Evolutionary conservation across 2,888 invertebrate species (phyloP).

Genomic region (Trilocha varians): DNA sequence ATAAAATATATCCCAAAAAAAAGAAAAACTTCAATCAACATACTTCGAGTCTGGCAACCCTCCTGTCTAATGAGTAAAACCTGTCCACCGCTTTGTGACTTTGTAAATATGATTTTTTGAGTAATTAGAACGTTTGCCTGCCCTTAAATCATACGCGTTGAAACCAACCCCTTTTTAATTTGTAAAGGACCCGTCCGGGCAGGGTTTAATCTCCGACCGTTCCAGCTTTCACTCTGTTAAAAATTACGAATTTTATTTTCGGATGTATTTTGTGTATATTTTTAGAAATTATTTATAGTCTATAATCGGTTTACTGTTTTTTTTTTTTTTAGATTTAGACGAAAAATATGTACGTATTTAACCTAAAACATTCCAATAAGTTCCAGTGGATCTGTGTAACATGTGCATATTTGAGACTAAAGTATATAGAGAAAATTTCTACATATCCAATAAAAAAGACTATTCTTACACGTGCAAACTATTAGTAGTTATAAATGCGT

Average conservation of each 20-base stretch:
- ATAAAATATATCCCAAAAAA: too few relatives aligned
- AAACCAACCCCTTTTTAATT: conserved; percentile 41
- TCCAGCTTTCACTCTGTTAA: conserved; percentile 6
- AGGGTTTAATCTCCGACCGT: conserved; percentile 18
- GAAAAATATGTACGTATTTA: too few relatives aligned
- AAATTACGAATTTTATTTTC: neutral
- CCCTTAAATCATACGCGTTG: conserved; percentile 39
- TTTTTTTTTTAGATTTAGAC: too few relatives aligned
- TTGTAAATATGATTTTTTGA: conserved; percentile 51
- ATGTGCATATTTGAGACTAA: too few relatives aligned
- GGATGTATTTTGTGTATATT: neutral
- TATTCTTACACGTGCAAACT: too few relatives aligned
- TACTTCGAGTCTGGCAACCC: neutral
- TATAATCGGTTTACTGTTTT: too few relatives aligned
- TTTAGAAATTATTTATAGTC: neutral
- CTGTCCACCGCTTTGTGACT: conserved; percentile 39
- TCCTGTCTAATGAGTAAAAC: conserved; percentile 41
- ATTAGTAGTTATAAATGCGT: too few relatives aligned
- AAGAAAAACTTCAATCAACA: too few relatives aligned
- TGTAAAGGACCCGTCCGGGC: conserved; percentile 27
- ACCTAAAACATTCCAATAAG: too few relatives aligned
- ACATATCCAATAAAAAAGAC: too few relatives aligned
- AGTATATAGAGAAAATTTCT: too few relatives aligned
- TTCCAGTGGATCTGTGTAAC: too few relatives aligned
- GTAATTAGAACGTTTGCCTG: conserved; percentile 51